These are phyloP conservation scores for Dolichopus griseipennis DNA, from an alignment of 2,888 invertebrate species.

Conservation along the genomic window DNA sequence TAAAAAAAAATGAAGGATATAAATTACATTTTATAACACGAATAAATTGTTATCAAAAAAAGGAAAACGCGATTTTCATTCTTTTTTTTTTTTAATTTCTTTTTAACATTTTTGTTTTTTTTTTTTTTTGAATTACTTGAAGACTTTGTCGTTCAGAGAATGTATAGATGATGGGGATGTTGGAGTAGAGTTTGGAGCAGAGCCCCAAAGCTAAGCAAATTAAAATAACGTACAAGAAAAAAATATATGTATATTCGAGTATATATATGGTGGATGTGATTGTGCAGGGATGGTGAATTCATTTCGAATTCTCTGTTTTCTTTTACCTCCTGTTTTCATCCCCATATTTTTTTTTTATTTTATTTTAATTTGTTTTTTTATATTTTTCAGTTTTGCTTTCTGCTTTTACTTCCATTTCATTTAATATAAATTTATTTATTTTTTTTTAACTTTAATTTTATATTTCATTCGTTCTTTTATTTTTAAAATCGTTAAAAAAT, in stretches of 20 bases:
- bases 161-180: no score
- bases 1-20: conserved; percentile 1
- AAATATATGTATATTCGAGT: no score
- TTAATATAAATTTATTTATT: no score
- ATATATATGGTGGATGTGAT: no score
- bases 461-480: not conserved
- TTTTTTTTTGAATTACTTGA: not conserved
- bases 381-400: not conserved
- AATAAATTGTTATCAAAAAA: conserved; percentile 1
- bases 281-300: no score
- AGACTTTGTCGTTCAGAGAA: not conserved
- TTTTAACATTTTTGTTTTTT: conserved; percentile 1
- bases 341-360: not conserved
- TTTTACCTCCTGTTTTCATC: not conserved
- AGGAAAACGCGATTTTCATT: not conserved
- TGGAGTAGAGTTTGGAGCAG: no score
- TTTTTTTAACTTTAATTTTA: not conserved
- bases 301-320: not conserved
- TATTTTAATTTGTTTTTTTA: not conserved
- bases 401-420: not conserved
- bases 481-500: conserved; percentile 4
- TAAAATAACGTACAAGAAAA: not conserved
- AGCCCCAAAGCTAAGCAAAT: no score
- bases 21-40: conserved; percentile 6
- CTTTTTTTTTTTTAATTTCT: not conserved